Evolutionary conservation across 2,797 vertebrate species (phyloP), one percentile per base, ranked within the genome.

Genomic region (Glossophaga mutica): DNA sequence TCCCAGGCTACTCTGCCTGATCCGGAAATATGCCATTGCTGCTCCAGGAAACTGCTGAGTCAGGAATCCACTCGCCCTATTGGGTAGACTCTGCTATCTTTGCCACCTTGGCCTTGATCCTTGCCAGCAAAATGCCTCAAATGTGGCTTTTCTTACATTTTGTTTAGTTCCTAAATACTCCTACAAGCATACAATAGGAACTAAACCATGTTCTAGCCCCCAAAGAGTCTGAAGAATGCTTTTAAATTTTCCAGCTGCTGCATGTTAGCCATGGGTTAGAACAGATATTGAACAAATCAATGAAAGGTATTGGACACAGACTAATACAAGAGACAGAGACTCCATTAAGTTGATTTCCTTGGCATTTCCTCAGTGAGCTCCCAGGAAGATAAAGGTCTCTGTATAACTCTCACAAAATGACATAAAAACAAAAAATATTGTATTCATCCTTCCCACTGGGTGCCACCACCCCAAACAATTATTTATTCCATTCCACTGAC

Each of bases 11-110:
- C 44, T 68, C 81, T 95, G 92, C 90, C 81, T 70, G 84, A 87
- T 87, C 90, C 82, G 96, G 96, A 96, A 97, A 96, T 67, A 82
- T 37, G 79, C 73, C 34, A 39, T 42, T 29, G 67, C 84, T 90
- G 62, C 83, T 90, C 57, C 11, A 26, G 82, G 62, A 94, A 94
- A 88, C 73, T 87, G 95, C 96, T 96, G 92, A 95, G 26, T 96
- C 95, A 97, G 97, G 90, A 86, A 50, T 91, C 74, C 70, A 86
- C 73, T 32, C 18, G 68, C 73, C 19, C 73, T 32, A 42, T 3
- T 37, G 90, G 62, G 85, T 92, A 55, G 81, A 57, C 68, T 26
- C 85, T 34, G 90, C 67, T 32, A 2, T 62, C 46, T 74, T 82
- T 94, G 65, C 82, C 86, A 91, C 82, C 57, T 89, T 6, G 62